Conservation (phyloP, 2,888 invertebrate genomes). For the Miltochrista miniata region DNA sequence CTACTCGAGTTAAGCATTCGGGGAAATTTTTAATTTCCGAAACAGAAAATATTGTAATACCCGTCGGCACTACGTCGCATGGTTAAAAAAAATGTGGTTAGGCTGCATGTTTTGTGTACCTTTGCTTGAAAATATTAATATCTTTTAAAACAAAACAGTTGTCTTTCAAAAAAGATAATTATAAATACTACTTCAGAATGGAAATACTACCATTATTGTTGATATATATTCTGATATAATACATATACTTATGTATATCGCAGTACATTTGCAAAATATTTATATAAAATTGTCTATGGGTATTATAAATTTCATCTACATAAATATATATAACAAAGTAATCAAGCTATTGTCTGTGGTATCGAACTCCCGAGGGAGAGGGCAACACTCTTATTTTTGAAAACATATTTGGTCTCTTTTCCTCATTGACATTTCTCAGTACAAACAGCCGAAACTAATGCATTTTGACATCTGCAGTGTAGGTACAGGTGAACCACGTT, state of each 20-base stretch:
- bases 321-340: slow-evolving; percentile 20
- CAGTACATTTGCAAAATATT: neutral
- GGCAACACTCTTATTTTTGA: slow-evolving; percentile 3
- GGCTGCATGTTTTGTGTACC: slow-evolving; percentile 7
- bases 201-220: slow-evolving; percentile 20
- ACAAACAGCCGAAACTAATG: slow-evolving; percentile 16
- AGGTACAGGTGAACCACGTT: too few relatives aligned
- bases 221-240: neutral
- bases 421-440: slow-evolving; percentile 12
- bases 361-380: neutral
- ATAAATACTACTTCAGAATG: slow-evolving; percentile 10
- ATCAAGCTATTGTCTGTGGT: slow-evolving; percentile 4
- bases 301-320: slow-evolving; percentile 28
- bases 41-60: slow-evolving; percentile 33
- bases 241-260: neutral
- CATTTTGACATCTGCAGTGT: neutral
- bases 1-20: slow-evolving; percentile 53
- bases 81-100: slow-evolving; percentile 17
- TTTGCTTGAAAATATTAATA: neutral
- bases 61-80: slow-evolving; percentile 31
- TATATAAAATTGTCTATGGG: slow-evolving; percentile 9
- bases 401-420: slow-evolving; percentile 10
- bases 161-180: neutral
- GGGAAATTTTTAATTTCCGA: slow-evolving; percentile 75
- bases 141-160: neutral